Evolutionary conservation across 2,888 invertebrate species (phyloP).

Genomic region (Linnaemya vulpina): DNA sequence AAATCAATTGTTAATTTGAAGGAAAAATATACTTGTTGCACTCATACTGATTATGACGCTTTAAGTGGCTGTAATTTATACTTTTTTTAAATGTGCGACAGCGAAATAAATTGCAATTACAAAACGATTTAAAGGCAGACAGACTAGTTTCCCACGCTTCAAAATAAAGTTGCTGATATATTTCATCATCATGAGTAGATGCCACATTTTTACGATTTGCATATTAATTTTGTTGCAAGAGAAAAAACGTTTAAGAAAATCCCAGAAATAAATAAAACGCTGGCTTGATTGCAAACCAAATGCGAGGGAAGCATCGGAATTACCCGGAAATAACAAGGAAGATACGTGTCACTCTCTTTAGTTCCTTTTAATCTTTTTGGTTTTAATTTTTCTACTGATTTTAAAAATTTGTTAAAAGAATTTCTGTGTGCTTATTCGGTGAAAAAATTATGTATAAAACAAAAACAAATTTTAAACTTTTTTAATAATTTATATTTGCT

Average conservation of each 20-base stretch:
- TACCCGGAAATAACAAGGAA: too few species aligned
- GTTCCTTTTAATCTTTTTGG: too few species aligned
- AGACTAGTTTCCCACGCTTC: conserved; percentile 66
- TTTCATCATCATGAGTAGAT: conserved; percentile 40
- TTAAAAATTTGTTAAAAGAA: too few species aligned
- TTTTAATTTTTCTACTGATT: too few species aligned
- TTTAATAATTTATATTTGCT: too few species aligned
- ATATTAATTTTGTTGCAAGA: conserved; percentile 62
- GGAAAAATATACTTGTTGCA: background rate
- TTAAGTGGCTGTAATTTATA: conserved; percentile 6
- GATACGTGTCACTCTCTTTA: too few species aligned
- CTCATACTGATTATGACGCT: background rate
- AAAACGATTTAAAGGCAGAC: background rate
- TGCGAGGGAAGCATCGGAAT: background rate
- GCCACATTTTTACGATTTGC: conserved; percentile 64
- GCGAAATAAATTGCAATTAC: conserved; percentile 14
- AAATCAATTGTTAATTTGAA: conserved; percentile 19
- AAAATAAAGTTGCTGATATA: conserved; percentile 25
- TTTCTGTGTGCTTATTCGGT: too few species aligned
- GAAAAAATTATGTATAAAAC: too few species aligned
- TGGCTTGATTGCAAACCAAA: background rate
- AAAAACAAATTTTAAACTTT: too few species aligned
- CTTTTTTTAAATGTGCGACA: background rate
- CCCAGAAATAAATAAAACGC: conserved; percentile 25
- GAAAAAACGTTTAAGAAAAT: conserved; percentile 22